Conservation (phyloP, 1,140 invertebrate species). For the Galendromus occidentalis region DNA sequence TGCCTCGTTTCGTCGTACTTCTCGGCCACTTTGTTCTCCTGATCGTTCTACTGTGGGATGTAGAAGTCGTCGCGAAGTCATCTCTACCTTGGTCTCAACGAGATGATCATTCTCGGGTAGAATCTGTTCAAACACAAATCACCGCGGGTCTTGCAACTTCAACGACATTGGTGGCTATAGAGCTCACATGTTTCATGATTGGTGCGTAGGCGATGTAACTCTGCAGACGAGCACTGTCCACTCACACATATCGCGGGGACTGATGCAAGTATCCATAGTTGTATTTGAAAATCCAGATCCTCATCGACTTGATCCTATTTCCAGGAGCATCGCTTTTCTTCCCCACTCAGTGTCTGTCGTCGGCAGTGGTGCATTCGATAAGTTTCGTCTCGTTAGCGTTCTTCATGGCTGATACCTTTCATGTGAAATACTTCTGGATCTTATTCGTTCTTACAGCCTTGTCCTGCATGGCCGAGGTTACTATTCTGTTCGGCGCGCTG, state of each 20-base stretch:
- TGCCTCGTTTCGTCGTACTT: slow-evolving; percentile 7
- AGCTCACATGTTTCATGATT: slow-evolving; percentile 7
- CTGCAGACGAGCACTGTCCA: neutral
- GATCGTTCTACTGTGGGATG: neutral
- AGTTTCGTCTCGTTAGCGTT: neutral
- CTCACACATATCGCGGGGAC: neutral
- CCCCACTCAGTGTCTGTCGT: neutral
- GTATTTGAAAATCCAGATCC: neutral
- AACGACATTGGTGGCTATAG: neutral
- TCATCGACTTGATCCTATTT: neutral
- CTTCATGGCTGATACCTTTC: neutral
- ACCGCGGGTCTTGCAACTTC: neutral
- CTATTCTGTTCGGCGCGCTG: neutral
- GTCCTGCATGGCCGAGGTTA: neutral
- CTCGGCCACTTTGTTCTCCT: slow-evolving; percentile 11
- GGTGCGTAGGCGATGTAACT: neutral
- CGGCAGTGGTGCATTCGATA: neutral
- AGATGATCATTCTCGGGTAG: neutral
- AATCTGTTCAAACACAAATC: neutral
- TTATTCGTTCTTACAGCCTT: neutral
- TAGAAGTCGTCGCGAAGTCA: neutral
- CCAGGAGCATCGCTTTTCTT: slow-evolving; percentile 3
- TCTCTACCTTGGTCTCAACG: neutral
- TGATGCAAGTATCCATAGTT: neutral
- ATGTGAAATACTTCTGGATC: neutral